A percentile compares a stretch with the other conserved stretches of the same genome.
These are phyloP conservation scores for Agonopterix alstromeriana DNA, from an alignment of 2,888 invertebrate genomes.

Conservation along the genomic window DNA sequence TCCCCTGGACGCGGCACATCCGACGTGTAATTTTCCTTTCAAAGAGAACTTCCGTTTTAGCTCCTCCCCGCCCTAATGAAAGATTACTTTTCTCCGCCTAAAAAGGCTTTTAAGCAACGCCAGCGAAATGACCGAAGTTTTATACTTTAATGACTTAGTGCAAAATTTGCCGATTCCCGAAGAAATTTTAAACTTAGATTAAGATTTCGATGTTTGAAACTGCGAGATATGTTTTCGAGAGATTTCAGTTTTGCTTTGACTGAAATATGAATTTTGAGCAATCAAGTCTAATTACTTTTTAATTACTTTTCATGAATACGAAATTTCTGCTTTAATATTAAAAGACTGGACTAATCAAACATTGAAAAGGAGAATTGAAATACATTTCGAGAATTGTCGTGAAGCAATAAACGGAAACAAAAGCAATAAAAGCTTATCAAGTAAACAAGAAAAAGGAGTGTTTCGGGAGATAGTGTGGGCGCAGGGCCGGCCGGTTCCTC, in stretches of 20 bases:
- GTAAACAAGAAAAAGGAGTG: slow-evolving; percentile 57
- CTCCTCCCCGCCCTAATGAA: slow-evolving; percentile 73
- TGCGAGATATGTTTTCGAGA: slow-evolving; percentile 63
- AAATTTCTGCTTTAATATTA: slow-evolving; percentile 6
- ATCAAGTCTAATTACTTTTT: slow-evolving; percentile 70
- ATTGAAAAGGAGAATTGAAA: background rate
- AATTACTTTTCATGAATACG: slow-evolving; percentile 51
- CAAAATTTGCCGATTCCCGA: slow-evolving; percentile 73
- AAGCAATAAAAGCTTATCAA: slow-evolving; percentile 35
- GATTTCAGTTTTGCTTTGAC: slow-evolving; percentile 55
- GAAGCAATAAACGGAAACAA: slow-evolving; percentile 12
- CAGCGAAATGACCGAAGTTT: slow-evolving; percentile 75
- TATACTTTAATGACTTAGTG: slow-evolving; percentile 77
- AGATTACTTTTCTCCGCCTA: slow-evolving; percentile 75
- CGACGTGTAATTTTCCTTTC: slow-evolving; percentile 75
- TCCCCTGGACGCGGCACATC: slow-evolving; percentile 58
- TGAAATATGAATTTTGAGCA: slow-evolving; percentile 67
- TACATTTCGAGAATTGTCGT: slow-evolving; percentile 2
- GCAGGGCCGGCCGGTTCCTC: slow-evolving; percentile 1
- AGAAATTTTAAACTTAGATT: slow-evolving; percentile 77
- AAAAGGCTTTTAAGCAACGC: slow-evolving; percentile 77
- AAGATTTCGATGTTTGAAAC: slow-evolving; percentile 72
- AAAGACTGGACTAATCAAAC: background rate
- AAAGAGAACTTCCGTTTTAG: slow-evolving; percentile 76
- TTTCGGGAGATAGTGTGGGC: slow-evolving; percentile 15